A percentile compares a stretch with the other conserved stretches of the same genome.
phyloP scores from a whole-genome alignment of 2,888 invertebrate genomes.

The Opisthograptis luteolata region DNA sequence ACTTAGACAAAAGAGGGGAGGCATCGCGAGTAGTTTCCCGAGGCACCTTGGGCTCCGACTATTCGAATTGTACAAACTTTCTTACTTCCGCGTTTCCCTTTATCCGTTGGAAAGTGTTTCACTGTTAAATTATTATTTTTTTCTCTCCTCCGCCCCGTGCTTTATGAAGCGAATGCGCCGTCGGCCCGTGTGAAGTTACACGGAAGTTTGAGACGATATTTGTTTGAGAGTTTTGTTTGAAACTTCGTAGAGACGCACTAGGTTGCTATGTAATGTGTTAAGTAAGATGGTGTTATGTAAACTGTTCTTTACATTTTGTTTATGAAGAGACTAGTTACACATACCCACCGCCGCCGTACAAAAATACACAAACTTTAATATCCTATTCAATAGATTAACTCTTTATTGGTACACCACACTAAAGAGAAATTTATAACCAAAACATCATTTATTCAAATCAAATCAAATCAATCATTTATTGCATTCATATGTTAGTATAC shows the following conservation, averaged over 20 bases:
- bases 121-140: slow-evolving; percentile 78
- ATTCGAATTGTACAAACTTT: slow-evolving; percentile 76
- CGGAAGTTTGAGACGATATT: slow-evolving; percentile 35
- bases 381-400: too few species aligned
- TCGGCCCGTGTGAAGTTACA: slow-evolving; percentile 48
- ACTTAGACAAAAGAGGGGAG: slow-evolving; percentile 78
- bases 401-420: too few species aligned
- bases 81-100: slow-evolving; percentile 77
- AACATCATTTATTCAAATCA: too few species aligned
- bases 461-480: too few species aligned
- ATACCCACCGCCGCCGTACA: too few species aligned
- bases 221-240: slow-evolving; percentile 44
- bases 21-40: slow-evolving; percentile 74
- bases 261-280: too few species aligned
- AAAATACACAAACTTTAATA: too few species aligned
- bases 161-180: slow-evolving; percentile 65
- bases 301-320: too few species aligned
- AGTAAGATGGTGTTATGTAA: too few species aligned
- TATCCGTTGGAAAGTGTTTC: slow-evolving; percentile 74
- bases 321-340: too few species aligned
- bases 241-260: slow-evolving; percentile 22
- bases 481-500: too few species aligned
- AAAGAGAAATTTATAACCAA: too few species aligned
- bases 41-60: slow-evolving; percentile 68
- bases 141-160: slow-evolving; percentile 53